These are phyloP conservation scores for Corapipo altera DNA, from an alignment of 2,113 vertebrate species.

Conservation along the genomic window DNA sequence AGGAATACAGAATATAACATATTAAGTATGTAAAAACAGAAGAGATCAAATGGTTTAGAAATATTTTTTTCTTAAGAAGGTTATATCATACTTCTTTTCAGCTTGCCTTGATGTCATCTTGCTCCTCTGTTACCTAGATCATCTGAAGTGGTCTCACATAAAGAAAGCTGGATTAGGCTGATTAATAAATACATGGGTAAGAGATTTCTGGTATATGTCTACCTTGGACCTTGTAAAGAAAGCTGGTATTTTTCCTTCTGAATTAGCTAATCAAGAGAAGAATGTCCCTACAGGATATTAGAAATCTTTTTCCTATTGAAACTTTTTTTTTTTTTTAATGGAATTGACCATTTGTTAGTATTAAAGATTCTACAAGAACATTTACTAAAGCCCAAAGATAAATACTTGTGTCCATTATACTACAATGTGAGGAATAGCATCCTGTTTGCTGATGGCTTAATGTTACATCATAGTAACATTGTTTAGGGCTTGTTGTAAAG, in stretches of 20 bases:
- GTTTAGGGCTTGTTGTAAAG: background rate
- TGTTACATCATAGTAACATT: background rate
- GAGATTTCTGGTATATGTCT: background rate
- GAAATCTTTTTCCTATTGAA: background rate
- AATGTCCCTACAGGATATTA: background rate
- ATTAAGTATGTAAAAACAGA: background rate
- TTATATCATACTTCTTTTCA: background rate
- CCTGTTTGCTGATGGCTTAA: background rate
- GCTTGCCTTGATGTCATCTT: background rate
- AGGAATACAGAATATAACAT: background rate
- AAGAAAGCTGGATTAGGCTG: background rate
- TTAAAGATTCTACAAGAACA: background rate
- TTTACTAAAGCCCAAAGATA: background rate
- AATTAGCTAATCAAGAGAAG: background rate
- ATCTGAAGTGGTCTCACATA: background rate
- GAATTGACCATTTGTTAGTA: background rate
- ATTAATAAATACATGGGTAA: background rate
- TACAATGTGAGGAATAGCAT: background rate
- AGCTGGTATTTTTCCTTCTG: background rate
- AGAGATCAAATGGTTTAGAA: background rate
- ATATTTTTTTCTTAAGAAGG: background rate
- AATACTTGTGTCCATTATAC: background rate
- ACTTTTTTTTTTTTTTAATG: background rate
- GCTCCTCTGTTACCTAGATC: background rate
- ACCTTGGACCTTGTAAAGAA: rapidly evolving